These are phyloP conservation scores for Drosophila rhopaloa DNA, from an alignment of 1,140 invertebrate species.

Conservation along the genomic window DNA sequence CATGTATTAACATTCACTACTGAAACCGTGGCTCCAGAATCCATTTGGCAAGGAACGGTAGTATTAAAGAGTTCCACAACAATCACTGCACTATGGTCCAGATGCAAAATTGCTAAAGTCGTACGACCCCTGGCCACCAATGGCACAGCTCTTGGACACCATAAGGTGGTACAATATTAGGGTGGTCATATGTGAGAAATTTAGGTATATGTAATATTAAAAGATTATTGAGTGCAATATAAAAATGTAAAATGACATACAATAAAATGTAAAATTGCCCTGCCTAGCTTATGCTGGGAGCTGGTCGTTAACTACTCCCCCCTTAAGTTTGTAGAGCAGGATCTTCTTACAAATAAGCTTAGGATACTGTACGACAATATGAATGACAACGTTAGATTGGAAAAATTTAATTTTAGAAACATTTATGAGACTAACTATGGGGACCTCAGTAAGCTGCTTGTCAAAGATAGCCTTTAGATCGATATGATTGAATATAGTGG, in stretches of 20 bases:
- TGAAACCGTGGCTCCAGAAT: too few species aligned
- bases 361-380: conserved; percentile 6
- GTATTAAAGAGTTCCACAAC: too few species aligned
- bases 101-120: conserved; percentile 2
- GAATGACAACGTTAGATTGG: too few species aligned
- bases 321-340: conserved; percentile 1
- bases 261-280: conserved; percentile 1
- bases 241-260: neutral
- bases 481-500: conserved; percentile 5
- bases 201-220: too few species aligned
- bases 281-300: conserved; percentile 6
- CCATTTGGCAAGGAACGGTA: too few species aligned
- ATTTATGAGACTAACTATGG: too few species aligned
- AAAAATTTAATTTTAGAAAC: too few species aligned
- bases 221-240: neutral
- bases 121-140: conserved; percentile 1
- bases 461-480: neutral
- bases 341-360: conserved; percentile 8
- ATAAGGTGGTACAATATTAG: neutral
- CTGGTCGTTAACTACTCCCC: neutral
- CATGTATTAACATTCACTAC: too few species aligned
- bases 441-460: too few species aligned
- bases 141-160: neutral
- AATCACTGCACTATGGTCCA: too few species aligned
- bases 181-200: too few species aligned